A percentile compares a stretch with the other conserved stretches of the same genome.
Evolutionary conservation across 2,113 vertebrate species (phyloP).

Genomic region (Xenopus laevis): DNA sequence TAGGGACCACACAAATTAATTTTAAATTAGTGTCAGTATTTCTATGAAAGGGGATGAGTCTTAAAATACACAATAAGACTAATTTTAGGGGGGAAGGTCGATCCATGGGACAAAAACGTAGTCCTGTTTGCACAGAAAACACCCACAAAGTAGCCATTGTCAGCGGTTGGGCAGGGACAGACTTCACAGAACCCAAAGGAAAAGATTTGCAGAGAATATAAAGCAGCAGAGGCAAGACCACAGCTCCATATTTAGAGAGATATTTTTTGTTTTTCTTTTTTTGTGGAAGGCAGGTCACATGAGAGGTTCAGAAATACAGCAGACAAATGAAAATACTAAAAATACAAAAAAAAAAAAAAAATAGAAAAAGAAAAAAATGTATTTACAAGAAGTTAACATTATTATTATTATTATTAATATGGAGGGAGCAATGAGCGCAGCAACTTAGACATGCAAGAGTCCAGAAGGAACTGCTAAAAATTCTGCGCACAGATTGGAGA

Average conservation of each 20-base stretch:
- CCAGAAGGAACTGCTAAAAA: slow-evolving; percentile 60
- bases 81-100: too few species aligned
- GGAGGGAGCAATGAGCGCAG: slow-evolving; percentile 50
- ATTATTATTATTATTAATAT: slow-evolving; percentile 64
- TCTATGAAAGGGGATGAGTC: too few species aligned
- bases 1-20: too few species aligned
- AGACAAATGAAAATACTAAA: slow-evolving; percentile 74
- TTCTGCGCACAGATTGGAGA: slow-evolving; percentile 44
- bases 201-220: too few species aligned
- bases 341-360: slow-evolving; percentile 68
- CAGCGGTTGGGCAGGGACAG: too few species aligned
- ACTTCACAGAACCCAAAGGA: too few species aligned
- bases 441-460: slow-evolving; percentile 65
- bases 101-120: too few species aligned
- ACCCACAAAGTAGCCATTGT: too few species aligned
- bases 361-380: slow-evolving; percentile 81
- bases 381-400: slow-evolving; percentile 78
- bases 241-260: slow-evolving; percentile 57
- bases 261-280: slow-evolving; percentile 23
- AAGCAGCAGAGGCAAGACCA: slow-evolving; percentile 46
- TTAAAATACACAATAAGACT: too few species aligned
- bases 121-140: too few species aligned
- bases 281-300: slow-evolving; percentile 13
- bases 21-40: too few species aligned
- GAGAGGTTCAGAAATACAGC: slow-evolving; percentile 61